These are phyloP conservation scores for Capitella teleta DNA, from an alignment of 1,140 invertebrate genomes.

Conservation along the genomic window DNA sequence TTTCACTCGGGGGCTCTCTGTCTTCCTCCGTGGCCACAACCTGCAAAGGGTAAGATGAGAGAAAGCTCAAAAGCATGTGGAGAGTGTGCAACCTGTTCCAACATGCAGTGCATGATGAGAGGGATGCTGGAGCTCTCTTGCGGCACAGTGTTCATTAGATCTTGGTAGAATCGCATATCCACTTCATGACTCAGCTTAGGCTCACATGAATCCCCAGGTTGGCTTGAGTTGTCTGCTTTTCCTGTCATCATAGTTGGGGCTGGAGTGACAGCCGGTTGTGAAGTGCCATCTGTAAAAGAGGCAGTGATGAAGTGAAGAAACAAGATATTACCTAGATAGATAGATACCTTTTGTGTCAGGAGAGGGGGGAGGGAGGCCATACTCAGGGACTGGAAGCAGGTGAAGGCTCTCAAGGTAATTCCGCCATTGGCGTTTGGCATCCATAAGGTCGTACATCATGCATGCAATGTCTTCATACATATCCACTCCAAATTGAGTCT, in stretches of 20 bases:
- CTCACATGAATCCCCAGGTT: no score
- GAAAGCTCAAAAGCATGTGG: background rate
- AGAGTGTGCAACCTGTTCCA: constrained; percentile 32
- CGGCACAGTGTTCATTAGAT: constrained; percentile 37
- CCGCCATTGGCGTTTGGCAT: constrained; percentile 28
- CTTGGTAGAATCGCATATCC: constrained; percentile 41
- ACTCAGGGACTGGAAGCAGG: constrained; percentile 24
- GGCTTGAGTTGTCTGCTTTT: background rate
- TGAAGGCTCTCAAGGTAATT: constrained; percentile 35
- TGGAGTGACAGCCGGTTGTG: background rate
- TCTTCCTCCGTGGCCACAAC: constrained; percentile 30
- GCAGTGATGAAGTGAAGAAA: background rate
- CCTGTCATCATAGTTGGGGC: background rate
- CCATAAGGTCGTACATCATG: constrained; percentile 35
- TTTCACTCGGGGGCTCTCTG: constrained; percentile 28
- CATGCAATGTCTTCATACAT: constrained; percentile 38
- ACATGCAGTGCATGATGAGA: constrained; percentile 36
- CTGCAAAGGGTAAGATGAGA: constrained; percentile 20
- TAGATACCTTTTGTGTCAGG: constrained; percentile 14
- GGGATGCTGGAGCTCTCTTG: constrained; percentile 37
- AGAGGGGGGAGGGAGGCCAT: constrained; percentile 19
- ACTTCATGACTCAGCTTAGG: constrained; percentile 3
- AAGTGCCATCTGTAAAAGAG: background rate
- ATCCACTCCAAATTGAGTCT: constrained; percentile 25
- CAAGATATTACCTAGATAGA: no score